A percentile compares a stretch with the other conserved stretches of the same genome.
Conservation (phyloP, 2,113 vertebrate species). For the Platycercus adscitus region DNA sequence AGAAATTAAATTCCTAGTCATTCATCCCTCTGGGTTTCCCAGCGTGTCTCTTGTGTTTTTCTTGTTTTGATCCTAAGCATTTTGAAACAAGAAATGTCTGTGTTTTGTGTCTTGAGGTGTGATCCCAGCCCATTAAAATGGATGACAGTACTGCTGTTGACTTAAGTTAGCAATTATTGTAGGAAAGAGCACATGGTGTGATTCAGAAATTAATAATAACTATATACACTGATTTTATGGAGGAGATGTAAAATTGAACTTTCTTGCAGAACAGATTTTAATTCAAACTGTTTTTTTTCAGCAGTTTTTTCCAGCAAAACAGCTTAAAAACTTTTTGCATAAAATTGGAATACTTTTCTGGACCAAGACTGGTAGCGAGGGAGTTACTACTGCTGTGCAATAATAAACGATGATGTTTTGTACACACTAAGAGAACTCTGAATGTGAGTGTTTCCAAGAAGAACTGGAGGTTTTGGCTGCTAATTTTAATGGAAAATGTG, state of each 20-base stretch:
- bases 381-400: background rate
- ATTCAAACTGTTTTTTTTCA: background rate
- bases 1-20: conserved; percentile 67
- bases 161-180: conserved; percentile 45
- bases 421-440: background rate
- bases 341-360: conserved; percentile 22
- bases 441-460: background rate
- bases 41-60: conserved; percentile 57
- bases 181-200: conserved; percentile 43
- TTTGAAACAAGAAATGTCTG: conserved; percentile 54
- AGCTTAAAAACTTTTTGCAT: background rate
- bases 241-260: background rate
- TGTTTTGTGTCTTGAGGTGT: conserved; percentile 55
- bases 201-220: conserved; percentile 62
- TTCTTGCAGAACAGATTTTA: background rate
- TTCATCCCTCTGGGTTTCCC: conserved; percentile 58
- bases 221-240: conserved; percentile 29
- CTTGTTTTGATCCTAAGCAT: conserved; percentile 61
- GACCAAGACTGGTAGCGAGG: background rate
- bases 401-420: background rate
- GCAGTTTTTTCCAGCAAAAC: background rate
- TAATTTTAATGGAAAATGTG: background rate
- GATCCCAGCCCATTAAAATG: conserved; percentile 65
- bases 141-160: conserved; percentile 51
- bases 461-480: background rate